phyloP scores from a whole-genome alignment of 2,797 vertebrate species.

The Graptemys geographica region DNA sequence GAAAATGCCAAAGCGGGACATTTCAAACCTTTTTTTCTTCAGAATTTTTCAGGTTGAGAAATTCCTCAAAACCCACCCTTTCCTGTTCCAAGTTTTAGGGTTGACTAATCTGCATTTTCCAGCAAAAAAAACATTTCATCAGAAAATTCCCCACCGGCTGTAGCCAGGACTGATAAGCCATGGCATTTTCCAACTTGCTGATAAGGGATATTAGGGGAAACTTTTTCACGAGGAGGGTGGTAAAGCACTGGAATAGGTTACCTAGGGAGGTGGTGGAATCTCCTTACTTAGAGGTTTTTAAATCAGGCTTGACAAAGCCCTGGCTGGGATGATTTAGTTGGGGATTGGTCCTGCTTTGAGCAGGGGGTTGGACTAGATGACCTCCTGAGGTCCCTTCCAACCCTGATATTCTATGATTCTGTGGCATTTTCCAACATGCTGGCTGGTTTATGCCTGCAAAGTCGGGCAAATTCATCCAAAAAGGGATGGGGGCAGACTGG shows the following conservation, averaged over 20 bases:
- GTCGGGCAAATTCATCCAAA: neutral
- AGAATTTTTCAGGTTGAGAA: neutral
- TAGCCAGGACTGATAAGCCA: neutral
- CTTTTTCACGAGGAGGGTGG: too few relatives aligned
- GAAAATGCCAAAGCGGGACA: neutral
- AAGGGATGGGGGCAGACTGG: neutral
- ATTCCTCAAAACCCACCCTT: neutral
- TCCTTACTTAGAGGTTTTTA: too few relatives aligned
- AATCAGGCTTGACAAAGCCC: too few relatives aligned
- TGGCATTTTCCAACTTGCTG: neutral
- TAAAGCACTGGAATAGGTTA: too few relatives aligned
- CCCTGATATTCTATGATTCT: too few relatives aligned
- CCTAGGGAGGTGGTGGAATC: too few relatives aligned
- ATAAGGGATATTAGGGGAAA: too few relatives aligned
- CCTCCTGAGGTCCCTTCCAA: too few relatives aligned
- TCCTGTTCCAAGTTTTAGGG: too few relatives aligned
- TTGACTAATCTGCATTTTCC: neutral
- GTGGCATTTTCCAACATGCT: neutral
- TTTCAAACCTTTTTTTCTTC: neutral
- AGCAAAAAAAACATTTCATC: fast-evolving
- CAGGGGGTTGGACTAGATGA: too few relatives aligned
- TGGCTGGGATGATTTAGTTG: too few relatives aligned
- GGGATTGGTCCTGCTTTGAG: too few relatives aligned
- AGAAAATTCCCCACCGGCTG: neutral
- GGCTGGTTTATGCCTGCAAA: neutral